A percentile compares a stretch with the other conserved stretches of the same genome.
Evolutionary conservation across 2,113 vertebrate genomes (phyloP).

Genomic region (Callopanchax toddi): DNA sequence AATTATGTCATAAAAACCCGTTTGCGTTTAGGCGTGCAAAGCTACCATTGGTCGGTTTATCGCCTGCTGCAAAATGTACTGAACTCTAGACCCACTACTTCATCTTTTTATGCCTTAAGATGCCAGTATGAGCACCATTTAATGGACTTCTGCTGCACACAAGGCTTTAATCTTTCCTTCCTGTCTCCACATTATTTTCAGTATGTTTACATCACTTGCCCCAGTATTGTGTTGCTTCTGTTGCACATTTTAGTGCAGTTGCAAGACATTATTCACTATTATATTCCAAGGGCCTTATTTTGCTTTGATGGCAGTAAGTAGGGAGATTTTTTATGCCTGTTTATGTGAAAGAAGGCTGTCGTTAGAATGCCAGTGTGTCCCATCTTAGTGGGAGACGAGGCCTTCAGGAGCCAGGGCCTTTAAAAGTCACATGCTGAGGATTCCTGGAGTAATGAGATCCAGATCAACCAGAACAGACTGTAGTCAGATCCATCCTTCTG

Average conservation of each 20-base stretch:
- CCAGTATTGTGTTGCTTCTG: constrained; percentile 3
- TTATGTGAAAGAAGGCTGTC: constrained; percentile 24
- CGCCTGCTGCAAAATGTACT: constrained; percentile 31
- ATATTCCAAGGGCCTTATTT: constrained; percentile 11
- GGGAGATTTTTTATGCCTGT: constrained; percentile 9
- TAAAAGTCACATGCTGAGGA: constrained; percentile 66
- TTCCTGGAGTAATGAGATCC: constrained; percentile 69
- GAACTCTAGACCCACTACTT: constrained; percentile 28
- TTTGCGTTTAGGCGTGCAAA: constrained; percentile 43
- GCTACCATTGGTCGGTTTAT: constrained; percentile 48
- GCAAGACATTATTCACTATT: constrained; percentile 7
- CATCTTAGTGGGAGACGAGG: constrained; percentile 56
- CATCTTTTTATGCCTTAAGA: constrained; percentile 31
- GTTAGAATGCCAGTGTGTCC: constrained; percentile 46
- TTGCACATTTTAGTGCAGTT: constrained; percentile 11
- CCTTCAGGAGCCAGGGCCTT: constrained; percentile 51
- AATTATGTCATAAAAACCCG: constrained; percentile 59
- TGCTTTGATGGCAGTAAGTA: constrained; percentile 1
- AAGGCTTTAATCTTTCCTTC: constrained; percentile 15
- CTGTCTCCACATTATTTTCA: constrained; percentile 16
- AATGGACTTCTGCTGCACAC: constrained; percentile 23
- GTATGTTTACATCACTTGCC: constrained; percentile 1
- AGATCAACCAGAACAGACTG: constrained; percentile 57
- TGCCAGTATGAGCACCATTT: constrained; percentile 34
- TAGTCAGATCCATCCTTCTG: constrained; percentile 48